These are phyloP conservation scores for Acanthurus lineatus DNA, from an alignment of 2,797 vertebrate species.

Conservation along the genomic window DNA sequence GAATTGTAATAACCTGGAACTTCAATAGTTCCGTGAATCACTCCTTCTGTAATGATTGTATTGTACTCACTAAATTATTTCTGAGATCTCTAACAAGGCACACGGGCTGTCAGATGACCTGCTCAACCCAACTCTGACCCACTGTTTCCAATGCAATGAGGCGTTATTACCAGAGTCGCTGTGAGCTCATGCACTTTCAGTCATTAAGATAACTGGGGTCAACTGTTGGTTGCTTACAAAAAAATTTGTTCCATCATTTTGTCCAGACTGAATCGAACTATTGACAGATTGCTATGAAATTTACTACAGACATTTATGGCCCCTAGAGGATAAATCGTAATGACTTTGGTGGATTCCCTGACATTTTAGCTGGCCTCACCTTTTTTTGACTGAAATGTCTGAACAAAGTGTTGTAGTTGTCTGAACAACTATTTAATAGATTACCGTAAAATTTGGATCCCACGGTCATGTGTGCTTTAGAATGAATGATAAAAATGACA, in stretches of 20 bases:
- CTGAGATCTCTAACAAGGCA: neutral
- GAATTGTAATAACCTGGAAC: neutral
- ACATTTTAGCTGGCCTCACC: too few species aligned
- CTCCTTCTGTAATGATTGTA: too few species aligned
- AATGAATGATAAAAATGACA: neutral
- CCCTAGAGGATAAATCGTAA: too few species aligned
- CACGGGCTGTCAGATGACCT: neutral
- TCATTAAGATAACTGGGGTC: neutral
- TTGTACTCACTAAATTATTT: neutral
- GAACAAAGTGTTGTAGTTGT: too few species aligned
- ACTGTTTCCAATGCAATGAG: neutral
- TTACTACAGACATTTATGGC: too few species aligned
- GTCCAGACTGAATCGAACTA: neutral
- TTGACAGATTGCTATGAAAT: too few species aligned
- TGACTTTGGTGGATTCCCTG: too few species aligned
- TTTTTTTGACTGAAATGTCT: too few species aligned
- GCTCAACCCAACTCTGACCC: neutral
- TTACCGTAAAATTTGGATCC: too few species aligned
- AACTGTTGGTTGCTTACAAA: neutral
- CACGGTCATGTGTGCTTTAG: neutral
- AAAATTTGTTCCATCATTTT: neutral
- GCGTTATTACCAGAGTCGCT: neutral
- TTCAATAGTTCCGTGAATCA: neutral
- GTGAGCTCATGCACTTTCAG: neutral
- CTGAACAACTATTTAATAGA: too few species aligned